These are phyloP conservation scores for Herminia tarsipennalis DNA, from an alignment of 2,888 invertebrate genomes.

Conservation along the genomic window DNA sequence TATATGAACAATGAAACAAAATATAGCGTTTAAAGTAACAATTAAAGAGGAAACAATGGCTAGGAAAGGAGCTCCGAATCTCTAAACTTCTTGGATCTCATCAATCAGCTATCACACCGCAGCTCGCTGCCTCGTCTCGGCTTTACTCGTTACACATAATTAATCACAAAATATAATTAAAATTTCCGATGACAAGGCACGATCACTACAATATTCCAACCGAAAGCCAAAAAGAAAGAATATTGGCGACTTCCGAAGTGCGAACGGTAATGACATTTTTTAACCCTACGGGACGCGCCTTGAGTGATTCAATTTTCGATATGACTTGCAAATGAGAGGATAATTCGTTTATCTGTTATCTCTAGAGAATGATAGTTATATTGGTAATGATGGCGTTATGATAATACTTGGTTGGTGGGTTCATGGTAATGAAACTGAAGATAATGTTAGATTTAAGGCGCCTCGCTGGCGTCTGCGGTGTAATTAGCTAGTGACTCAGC, in stretches of 20 bases:
- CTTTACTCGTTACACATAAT: conserved; percentile 79
- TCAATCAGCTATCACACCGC: conserved; percentile 76
- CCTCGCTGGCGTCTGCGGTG: conserved; percentile 70
- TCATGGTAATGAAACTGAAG: conserved; percentile 64
- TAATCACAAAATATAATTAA: conserved; percentile 84
- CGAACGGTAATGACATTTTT: conserved; percentile 49
- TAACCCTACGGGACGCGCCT: conserved; percentile 46
- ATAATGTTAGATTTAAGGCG: conserved; percentile 78
- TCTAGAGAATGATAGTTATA: conserved; percentile 29
- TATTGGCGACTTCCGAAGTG: conserved; percentile 51
- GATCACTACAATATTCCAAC: conserved; percentile 63
- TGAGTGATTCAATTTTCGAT: conserved; percentile 41
- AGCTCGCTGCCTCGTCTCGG: conserved; percentile 50
- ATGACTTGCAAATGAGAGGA: conserved; percentile 45
- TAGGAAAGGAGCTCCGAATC: conserved; percentile 62
- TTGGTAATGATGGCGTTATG: conserved; percentile 28
- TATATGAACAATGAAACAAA: conserved; percentile 75
- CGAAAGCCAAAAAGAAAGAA: conserved; percentile 51
- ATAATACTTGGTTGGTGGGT: conserved; percentile 22
- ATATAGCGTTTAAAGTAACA: conserved; percentile 78
- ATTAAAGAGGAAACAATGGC: conserved; percentile 78
- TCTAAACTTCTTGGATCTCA: conserved; percentile 69
- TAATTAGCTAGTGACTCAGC: conserved; percentile 85
- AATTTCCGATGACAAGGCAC: conserved; percentile 82
- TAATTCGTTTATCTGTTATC: conserved; percentile 38